Conservation (phyloP, 1,140 invertebrate genomes). For the Vanessa tameamea region DNA sequence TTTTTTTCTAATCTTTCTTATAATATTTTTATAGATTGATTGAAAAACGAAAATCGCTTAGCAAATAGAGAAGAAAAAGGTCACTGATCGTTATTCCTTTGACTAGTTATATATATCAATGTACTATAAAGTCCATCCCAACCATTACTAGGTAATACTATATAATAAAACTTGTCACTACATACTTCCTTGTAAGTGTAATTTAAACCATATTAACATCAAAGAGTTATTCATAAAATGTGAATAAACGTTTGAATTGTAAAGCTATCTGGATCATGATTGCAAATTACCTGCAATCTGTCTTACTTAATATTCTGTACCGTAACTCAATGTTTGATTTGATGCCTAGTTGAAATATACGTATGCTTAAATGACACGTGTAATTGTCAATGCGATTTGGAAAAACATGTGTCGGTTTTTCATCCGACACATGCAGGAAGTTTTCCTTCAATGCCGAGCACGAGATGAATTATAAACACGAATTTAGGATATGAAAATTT, state of each 20-base stretch:
- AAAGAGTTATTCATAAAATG: constrained; percentile 23
- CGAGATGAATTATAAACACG: too few species aligned
- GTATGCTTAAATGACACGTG: background rate
- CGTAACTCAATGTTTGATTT: background rate
- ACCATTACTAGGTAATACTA: background rate
- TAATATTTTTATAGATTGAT: too few species aligned
- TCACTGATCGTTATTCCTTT: too few species aligned
- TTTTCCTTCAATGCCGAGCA: too few species aligned
- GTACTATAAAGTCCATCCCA: background rate
- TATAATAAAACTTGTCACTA: background rate
- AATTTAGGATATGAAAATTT: too few species aligned
- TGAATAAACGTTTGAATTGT: constrained; percentile 17
- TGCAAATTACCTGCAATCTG: constrained; percentile 22
- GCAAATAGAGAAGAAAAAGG: too few species aligned
- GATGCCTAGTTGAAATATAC: background rate
- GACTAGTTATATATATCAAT: too few species aligned
- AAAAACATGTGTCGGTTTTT: too few species aligned
- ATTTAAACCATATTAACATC: constrained; percentile 17
- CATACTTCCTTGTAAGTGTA: constrained; percentile 27
- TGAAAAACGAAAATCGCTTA: too few species aligned
- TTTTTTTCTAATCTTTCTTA: too few species aligned
- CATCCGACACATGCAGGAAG: too few species aligned
- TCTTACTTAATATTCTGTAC: constrained; percentile 8
- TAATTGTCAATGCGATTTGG: too few species aligned
- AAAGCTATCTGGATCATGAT: constrained; percentile 9